Evolutionary conservation across 2,888 invertebrate species (phyloP).

Genomic region (Acrobasis suavella): DNA sequence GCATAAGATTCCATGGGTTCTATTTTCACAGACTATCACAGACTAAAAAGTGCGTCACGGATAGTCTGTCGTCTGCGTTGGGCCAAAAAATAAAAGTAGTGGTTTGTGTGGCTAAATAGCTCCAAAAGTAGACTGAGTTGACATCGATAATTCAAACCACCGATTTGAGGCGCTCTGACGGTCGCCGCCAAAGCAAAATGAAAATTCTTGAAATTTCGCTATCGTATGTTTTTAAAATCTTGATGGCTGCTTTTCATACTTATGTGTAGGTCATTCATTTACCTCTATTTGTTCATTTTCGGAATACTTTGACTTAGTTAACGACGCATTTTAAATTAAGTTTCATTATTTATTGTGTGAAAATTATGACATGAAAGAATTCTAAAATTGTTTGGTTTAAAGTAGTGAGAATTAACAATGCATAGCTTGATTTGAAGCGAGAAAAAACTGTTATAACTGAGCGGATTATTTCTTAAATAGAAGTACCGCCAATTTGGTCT

Average conservation of each 20-base stretch:
- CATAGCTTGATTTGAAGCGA: too few relatives aligned
- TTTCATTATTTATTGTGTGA: constrained; percentile 13
- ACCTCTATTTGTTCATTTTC: background rate
- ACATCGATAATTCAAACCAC: constrained; percentile 32
- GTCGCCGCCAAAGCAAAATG: constrained; percentile 34
- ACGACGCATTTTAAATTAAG: constrained; percentile 3
- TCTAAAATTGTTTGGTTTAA: background rate
- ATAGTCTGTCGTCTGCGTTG: too few relatives aligned
- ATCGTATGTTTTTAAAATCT: constrained; percentile 2
- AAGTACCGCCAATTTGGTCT: too few relatives aligned
- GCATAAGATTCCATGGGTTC: too few relatives aligned
- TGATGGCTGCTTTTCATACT: background rate
- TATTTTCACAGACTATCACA: too few relatives aligned
- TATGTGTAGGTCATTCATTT: background rate
- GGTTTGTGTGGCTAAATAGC: constrained; percentile 26
- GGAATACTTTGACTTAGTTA: constrained; percentile 10
- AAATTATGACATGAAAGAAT: background rate
- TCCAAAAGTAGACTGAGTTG: constrained; percentile 36
- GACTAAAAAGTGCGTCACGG: too few relatives aligned
- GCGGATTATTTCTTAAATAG: too few relatives aligned
- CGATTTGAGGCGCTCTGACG: constrained; percentile 30
- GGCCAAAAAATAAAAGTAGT: too few relatives aligned
- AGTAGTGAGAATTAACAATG: too few relatives aligned
- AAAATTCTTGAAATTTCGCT: constrained; percentile 22
- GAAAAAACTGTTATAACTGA: too few relatives aligned